Base-by-base conservation (phyloP, 1,140 invertebrate species). In the Lanistes nyassanus region DNA sequence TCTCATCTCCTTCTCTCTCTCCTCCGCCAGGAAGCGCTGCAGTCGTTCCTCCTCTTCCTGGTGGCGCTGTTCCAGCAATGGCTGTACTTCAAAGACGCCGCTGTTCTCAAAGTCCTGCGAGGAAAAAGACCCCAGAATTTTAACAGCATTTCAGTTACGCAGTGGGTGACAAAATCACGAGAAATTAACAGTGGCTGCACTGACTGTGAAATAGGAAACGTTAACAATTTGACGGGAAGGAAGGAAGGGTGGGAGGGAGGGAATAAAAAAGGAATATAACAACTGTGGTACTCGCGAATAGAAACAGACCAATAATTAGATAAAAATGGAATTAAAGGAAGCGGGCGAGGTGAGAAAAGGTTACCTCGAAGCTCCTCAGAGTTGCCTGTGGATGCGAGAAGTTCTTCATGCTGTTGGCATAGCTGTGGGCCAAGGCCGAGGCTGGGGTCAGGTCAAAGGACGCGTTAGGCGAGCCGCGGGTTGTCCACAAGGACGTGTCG, bases 81-180 rank as follows among this genome's bases (percentile, higher is more conserved):
- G 79, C 70, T 87, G 85, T 3, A 80, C 81, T 23, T 85, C 82
- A 70, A 87, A 87, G 34, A 86, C 81, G 23, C 80, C 80, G 70
- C 79, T 84, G 34, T 79, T 81, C 71, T 86, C 84, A 78, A 87
- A 87, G 39, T 87, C 86, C 85, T 87, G 73, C 29, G 74, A 77
- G 39, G 51, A 3, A 70, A 66, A 23, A 56, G 9, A n/a, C n/a
- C n/a, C n/a, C n/a, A n/a, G n/a, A n/a, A n/a, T n/a, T n/a, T n/a
- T n/a, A n/a, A n/a, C n/a, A n/a, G n/a, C n/a, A n/a, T n/a, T n/a
- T n/a, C n/a, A n/a, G n/a, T n/a, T n/a, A n/a, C n/a, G n/a, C n/a
- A n/a, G n/a, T n/a, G n/a, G n/a, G n/a, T n/a, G n/a, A n/a, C n/a
- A n/a, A n/a, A n/a, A n/a, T n/a, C n/a, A n/a, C n/a, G n/a, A n/a